Evolutionary conservation across 2,797 vertebrate species (phyloP).

Genomic region (Morus bassanus): DNA sequence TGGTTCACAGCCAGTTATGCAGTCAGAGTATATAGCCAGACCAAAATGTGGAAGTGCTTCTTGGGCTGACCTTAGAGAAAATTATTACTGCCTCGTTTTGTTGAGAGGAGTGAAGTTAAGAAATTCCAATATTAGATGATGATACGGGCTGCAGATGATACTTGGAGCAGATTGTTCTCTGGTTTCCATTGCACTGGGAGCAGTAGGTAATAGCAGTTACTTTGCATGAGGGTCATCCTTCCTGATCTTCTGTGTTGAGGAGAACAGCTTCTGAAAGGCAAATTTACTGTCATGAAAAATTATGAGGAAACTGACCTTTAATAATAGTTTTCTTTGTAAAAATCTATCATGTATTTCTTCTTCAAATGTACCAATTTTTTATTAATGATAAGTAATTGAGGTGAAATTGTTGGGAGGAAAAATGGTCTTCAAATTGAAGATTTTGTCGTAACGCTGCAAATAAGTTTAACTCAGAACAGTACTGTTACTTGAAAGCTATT

Average conservation of each 20-base stretch:
- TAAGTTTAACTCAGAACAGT: neutral
- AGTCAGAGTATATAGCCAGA: neutral
- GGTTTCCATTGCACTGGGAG: neutral
- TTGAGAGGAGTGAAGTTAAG: neutral
- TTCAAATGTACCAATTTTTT: neutral
- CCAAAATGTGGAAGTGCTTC: neutral
- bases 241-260: neutral
- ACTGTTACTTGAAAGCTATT: neutral
- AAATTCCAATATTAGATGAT: neutral
- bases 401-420: neutral
- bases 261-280: neutral
- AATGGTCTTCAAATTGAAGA: neutral
- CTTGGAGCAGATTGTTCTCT: neutral
- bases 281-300: neutral
- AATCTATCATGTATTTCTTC: neutral
- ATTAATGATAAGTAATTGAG: neutral
- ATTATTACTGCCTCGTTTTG: neutral
- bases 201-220: neutral
- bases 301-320: neutral
- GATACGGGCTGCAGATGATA: neutral
- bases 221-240: neutral
- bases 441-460: neutral
- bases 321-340: neutral
- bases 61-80: neutral
- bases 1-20: neutral